Evolutionary conservation across 2,113 vertebrate genomes (phyloP).

Genomic region (Morone saxatilis): DNA sequence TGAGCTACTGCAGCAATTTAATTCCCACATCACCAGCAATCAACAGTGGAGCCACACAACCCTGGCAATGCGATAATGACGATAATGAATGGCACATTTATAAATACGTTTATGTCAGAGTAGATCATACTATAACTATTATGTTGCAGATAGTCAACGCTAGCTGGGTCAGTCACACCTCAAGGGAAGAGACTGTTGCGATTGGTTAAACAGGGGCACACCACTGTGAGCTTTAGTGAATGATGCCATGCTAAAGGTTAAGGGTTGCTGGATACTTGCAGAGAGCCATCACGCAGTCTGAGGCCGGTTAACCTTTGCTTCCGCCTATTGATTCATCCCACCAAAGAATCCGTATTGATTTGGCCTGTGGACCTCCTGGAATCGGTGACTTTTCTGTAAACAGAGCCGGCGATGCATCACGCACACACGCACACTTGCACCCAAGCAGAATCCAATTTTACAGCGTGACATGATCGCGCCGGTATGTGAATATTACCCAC

Average conservation of each 20-base stretch:
- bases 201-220: slow-evolving; percentile 8
- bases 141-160: background rate
- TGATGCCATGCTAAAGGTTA: slow-evolving; percentile 60
- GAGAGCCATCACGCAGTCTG: slow-evolving; percentile 47
- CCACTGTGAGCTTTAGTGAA: slow-evolving; percentile 8
- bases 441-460: slow-evolving; percentile 28
- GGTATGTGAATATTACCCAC: slow-evolving; percentile 25
- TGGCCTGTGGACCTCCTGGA: slow-evolving; percentile 29
- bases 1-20: slow-evolving; percentile 28
- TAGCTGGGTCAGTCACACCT: background rate
- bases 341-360: slow-evolving; percentile 65
- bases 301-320: slow-evolving; percentile 71
- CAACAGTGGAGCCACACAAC: slow-evolving; percentile 1
- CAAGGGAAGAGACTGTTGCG: background rate
- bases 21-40: slow-evolving; percentile 20
- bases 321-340: slow-evolving; percentile 62
- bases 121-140: background rate
- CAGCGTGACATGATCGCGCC: slow-evolving; percentile 15
- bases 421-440: background rate
- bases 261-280: slow-evolving; percentile 30
- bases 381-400: slow-evolving; percentile 41
- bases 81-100: background rate
- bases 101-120: background rate
- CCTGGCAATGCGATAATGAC: background rate
- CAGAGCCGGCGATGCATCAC: background rate